phyloP scores from a whole-genome alignment of 2,113 vertebrate species.

The Prinia subflava region DNA sequence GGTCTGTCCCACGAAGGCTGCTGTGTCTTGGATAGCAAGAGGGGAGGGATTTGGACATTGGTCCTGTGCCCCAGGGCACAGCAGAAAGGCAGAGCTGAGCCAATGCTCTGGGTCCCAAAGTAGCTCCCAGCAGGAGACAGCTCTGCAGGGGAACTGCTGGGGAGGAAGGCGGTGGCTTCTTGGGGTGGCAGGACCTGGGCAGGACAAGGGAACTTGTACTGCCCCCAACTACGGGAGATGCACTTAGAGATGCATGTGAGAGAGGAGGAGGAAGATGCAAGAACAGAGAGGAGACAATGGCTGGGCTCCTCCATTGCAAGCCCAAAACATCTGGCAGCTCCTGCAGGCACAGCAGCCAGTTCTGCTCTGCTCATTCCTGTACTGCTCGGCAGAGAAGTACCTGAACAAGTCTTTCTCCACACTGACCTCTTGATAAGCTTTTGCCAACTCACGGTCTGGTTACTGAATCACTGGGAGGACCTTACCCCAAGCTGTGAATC shows the following conservation, averaged over 20 bases:
- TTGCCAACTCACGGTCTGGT: constrained; percentile 15
- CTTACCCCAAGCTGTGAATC: constrained; percentile 45
- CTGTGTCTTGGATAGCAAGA: not conserved
- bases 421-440: constrained; percentile 25
- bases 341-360: not conserved
- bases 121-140: not conserved
- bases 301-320: rapidly evolving
- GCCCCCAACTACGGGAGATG: no score
- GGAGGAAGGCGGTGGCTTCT: not conserved
- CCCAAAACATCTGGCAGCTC: not conserved
- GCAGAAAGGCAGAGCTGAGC: not conserved
- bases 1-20: not conserved
- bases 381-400: not conserved
- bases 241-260: not conserved
- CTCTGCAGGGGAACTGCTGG: not conserved
- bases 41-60: not conserved
- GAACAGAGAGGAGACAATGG: not conserved
- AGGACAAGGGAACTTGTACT: not conserved
- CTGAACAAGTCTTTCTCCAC: not conserved
- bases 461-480: not conserved
- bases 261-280: not conserved
- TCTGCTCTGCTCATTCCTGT: not conserved
- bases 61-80: not conserved
- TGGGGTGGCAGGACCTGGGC: not conserved
- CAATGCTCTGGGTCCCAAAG: rapidly evolving